A percentile compares a stretch with the other conserved stretches of the same genome.
Conservation (phyloP, 2,888 invertebrate genomes). For the Muschampia plurimacula region DNA sequence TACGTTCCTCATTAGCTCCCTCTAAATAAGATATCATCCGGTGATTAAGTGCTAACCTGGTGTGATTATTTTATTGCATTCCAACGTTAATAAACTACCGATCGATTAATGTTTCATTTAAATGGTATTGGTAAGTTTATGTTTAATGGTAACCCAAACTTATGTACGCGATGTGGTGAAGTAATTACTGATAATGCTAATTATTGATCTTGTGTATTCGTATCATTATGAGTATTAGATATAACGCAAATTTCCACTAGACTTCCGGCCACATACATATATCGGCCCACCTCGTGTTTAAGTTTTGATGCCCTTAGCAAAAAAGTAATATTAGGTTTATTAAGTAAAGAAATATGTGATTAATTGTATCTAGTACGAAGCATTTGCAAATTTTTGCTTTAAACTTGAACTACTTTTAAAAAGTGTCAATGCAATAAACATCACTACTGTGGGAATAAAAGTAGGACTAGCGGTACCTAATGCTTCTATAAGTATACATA, state of each 20-base stretch:
- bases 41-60: conserved; percentile 72
- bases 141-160: conserved; percentile 22
- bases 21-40: conserved; percentile 80
- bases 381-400: too few relatives aligned
- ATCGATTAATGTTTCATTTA: conserved; percentile 63
- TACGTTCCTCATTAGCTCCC: conserved; percentile 80
- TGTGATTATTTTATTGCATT: conserved; percentile 82
- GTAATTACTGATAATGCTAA: background rate
- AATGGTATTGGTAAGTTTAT: conserved; percentile 33
- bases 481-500: background rate
- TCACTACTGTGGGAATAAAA: background rate
- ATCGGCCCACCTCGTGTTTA: too few relatives aligned
- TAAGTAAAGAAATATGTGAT: too few relatives aligned
- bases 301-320: too few relatives aligned
- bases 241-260: too few relatives aligned
- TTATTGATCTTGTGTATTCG: background rate
- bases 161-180: conserved; percentile 13
- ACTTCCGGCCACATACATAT: too few relatives aligned
- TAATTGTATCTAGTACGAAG: too few relatives aligned
- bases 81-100: conserved; percentile 69
- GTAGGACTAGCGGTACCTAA: background rate
- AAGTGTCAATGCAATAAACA: background rate
- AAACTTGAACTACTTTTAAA: background rate
- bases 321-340: too few relatives aligned
- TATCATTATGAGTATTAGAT: background rate